Base-by-base conservation (phyloP, 2,888 invertebrate species). In the Merodon equestris region DNA sequence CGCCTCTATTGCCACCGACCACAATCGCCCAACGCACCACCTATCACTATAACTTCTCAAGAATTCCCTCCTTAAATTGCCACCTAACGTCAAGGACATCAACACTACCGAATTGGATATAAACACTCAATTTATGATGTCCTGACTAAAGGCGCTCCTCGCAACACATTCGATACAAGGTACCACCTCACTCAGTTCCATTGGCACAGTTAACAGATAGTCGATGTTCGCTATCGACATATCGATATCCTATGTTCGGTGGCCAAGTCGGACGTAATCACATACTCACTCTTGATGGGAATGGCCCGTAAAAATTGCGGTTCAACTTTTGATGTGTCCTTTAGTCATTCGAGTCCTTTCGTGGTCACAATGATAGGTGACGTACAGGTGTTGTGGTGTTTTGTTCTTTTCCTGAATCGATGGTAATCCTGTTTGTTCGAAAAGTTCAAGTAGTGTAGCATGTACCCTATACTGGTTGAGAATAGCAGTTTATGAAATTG, bases 41-140 rank as follows among this genome's bases (percentile, higher is more conserved):
- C 27, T 27, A 27, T 7, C 3, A 27, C 27, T 7, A 27, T 27
- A 27, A 27, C 27, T 27, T 27, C 7, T 27, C 27, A 27, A 27
- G 27, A 27, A 27, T 27, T 27, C 27, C 27, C 27, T 27, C 2
- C 27, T 27, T 27, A 27, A 27, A 2, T 27, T 27, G 27, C 27
- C 27, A 27, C 27, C 27, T 27, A 27, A 27, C 27, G 27, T 7
- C 27, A 27, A 27, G 27, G 27, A 72, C 61, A 77, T 66, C 67
- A 72, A 61, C 66, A 45, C 66, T 51, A 17, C 34, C 57, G 34
- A 67, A 66, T 61, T 67, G 57, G 77, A 68, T 73, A 77, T 68
- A 73, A 77, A 77, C 73, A 57, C 67, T 68, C 77, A 63, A 77
- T 77, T 77, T 77, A 77, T 77, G 77, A 68, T 77, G 53, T 53